Conservation (phyloP, 2,797 vertebrate species). For the Halcyon leucocephala region DNA sequence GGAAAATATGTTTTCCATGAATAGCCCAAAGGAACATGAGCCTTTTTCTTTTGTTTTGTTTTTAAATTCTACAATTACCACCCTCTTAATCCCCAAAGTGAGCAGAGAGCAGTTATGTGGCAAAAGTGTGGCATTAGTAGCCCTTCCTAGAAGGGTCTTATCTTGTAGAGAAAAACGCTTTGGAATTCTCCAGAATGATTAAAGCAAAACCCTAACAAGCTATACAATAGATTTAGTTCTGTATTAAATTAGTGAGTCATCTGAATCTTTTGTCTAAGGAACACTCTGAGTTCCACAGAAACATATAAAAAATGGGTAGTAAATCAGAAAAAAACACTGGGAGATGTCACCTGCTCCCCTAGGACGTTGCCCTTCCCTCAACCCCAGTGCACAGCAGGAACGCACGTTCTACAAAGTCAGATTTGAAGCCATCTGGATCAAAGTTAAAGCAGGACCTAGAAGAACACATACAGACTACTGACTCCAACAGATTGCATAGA, state of each 20-base stretch:
- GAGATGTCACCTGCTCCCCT: background rate
- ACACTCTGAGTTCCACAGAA: background rate
- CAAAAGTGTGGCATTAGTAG: background rate
- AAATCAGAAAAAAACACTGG: background rate
- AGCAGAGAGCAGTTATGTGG: background rate
- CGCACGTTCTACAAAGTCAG: background rate
- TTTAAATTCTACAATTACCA: background rate
- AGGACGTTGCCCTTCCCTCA: background rate
- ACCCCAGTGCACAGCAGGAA: background rate
- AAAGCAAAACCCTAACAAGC: background rate
- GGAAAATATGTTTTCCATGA: background rate
- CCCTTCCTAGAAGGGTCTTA: background rate
- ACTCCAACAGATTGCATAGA: background rate
- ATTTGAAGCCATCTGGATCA: background rate
- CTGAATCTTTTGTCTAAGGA: background rate
- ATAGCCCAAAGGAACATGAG: background rate
- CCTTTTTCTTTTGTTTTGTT: background rate
- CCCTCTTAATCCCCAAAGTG: background rate
- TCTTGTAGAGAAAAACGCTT: background rate
- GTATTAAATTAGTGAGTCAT: background rate
- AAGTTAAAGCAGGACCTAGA: background rate
- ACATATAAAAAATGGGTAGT: background rate
- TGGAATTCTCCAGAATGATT: background rate
- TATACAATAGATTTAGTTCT: background rate
- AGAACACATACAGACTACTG: background rate